Evolutionary conservation across 2,797 vertebrate genomes (phyloP).

Genomic region (Pogoniulus pusillus): DNA sequence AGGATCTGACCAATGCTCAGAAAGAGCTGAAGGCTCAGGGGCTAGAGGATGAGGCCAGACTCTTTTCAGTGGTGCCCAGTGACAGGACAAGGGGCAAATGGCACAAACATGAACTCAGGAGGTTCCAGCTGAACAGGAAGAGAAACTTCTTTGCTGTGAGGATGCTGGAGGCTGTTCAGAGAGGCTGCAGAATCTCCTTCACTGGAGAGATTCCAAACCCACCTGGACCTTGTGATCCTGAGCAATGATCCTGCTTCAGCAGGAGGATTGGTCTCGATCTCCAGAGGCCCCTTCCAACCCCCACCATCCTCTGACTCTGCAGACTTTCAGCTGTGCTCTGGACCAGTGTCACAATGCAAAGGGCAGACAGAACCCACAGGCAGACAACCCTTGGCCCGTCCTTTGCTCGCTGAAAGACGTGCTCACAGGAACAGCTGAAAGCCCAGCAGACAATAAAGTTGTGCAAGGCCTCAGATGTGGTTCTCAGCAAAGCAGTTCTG

Average conservation of each 20-base stretch:
- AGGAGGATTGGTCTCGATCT: not conserved
- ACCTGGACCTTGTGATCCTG: not conserved
- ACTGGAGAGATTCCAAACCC: not conserved
- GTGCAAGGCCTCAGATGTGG: constrained; percentile 15
- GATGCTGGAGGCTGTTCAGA: not conserved
- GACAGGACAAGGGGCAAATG: no score
- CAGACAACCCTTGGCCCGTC: constrained; percentile 22
- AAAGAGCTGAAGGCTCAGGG: no score
- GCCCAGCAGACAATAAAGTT: constrained; percentile 52
- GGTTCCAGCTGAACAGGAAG: no score
- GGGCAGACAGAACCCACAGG: constrained; percentile 8
- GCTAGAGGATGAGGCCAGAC: no score
- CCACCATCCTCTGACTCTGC: not conserved
- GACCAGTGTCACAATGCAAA: constrained; percentile 18
- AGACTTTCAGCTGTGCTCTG: not conserved
- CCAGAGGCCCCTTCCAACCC: not conserved
- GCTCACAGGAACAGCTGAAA: not conserved
- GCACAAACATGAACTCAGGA: no score
- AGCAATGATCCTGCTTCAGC: not conserved
- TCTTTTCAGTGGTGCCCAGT: no score
- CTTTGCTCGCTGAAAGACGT: not conserved
- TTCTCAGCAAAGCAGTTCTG: constrained; percentile 44
- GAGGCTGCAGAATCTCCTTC: not conserved
- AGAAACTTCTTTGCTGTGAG: not conserved
- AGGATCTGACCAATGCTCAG: not conserved